Evolutionary conservation across 1,140 invertebrate genomes (phyloP).

Genomic region (Penaeus japonicus): DNA sequence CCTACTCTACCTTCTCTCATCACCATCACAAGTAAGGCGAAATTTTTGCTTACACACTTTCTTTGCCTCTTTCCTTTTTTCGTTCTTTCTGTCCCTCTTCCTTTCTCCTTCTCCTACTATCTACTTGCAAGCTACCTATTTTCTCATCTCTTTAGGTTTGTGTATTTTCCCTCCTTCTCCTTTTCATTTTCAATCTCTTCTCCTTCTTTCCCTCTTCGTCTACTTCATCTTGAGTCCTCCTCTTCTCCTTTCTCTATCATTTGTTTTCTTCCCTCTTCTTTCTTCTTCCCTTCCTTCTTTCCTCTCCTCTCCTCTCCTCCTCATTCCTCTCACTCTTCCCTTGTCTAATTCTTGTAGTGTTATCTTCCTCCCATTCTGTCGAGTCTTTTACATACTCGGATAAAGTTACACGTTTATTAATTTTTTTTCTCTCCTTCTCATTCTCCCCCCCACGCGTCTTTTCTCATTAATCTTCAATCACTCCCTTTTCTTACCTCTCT

Average conservation of each 20-base stretch:
- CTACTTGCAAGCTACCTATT: too few relatives aligned
- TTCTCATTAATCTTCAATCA: not conserved
- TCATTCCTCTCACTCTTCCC: not conserved
- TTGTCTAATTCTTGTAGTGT: too few relatives aligned
- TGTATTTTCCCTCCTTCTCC: not conserved
- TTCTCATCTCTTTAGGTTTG: not conserved
- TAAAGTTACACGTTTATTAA: too few relatives aligned
- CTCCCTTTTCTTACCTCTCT: not conserved
- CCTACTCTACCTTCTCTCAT: too few relatives aligned
- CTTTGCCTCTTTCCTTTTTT: not conserved
- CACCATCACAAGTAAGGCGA: too few relatives aligned
- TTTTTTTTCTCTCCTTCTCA: not conserved
- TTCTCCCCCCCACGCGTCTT: not conserved
- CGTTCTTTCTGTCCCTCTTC: not conserved
- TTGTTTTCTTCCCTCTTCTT: not conserved
- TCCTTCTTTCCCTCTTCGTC: not conserved
- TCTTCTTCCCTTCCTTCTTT: not conserved
- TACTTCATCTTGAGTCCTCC: too few relatives aligned
- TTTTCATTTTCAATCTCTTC: too few relatives aligned
- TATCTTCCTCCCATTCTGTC: too few relatives aligned
- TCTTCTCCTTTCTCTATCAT: not conserved
- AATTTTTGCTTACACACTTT: too few relatives aligned
- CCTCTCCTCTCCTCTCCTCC: not conserved
- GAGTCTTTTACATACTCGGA: too few relatives aligned
- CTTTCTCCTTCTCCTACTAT: not conserved